These are phyloP conservation scores for Caenorhabditis briggsae DNA, from an alignment of 1,140 invertebrate genomes.

Conservation along the genomic window DNA sequence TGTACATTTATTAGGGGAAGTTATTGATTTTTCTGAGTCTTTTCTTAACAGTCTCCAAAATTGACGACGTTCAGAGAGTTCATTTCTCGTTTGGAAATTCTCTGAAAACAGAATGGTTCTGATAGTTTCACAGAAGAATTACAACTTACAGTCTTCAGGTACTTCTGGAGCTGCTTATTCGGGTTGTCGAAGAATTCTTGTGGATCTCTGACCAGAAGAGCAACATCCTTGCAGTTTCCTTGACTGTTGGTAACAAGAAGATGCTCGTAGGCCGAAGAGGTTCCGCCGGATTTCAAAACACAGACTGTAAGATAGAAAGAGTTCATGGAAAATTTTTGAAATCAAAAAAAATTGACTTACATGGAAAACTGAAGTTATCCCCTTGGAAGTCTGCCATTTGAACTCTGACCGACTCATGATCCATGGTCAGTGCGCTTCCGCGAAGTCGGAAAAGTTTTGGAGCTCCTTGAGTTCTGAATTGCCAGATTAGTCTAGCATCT, in stretches of 20 bases:
- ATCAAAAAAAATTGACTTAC: background rate
- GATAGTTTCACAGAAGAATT: too few relatives aligned
- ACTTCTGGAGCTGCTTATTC: conserved; percentile 20
- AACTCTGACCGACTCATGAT: conserved; percentile 33
- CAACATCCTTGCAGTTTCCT: conserved; percentile 60
- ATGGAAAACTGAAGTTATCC: conserved; percentile 34
- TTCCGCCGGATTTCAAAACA: conserved; percentile 46
- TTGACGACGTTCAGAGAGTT: conserved; percentile 33
- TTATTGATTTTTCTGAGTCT: background rate
- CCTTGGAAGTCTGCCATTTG: conserved; percentile 37
- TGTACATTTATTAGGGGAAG: conserved; percentile 33
- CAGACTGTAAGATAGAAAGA: conserved; percentile 44
- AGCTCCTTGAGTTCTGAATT: conserved; percentile 41
- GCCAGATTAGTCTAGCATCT: conserved; percentile 51
- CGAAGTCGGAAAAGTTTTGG: background rate
- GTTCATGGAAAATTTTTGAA: background rate
- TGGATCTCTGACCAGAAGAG: conserved; percentile 59
- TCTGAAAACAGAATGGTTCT: too few relatives aligned
- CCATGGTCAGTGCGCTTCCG: conserved; percentile 42
- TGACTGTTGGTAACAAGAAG: conserved; percentile 43
- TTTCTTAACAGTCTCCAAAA: conserved; percentile 26
- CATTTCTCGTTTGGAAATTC: conserved; percentile 42
- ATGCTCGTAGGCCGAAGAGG: background rate
- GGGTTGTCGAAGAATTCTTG: conserved; percentile 58
- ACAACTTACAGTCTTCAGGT: conserved; percentile 41